phyloP scores from a whole-genome alignment of 2,113 vertebrate species.

The Laticauda colubrina region DNA sequence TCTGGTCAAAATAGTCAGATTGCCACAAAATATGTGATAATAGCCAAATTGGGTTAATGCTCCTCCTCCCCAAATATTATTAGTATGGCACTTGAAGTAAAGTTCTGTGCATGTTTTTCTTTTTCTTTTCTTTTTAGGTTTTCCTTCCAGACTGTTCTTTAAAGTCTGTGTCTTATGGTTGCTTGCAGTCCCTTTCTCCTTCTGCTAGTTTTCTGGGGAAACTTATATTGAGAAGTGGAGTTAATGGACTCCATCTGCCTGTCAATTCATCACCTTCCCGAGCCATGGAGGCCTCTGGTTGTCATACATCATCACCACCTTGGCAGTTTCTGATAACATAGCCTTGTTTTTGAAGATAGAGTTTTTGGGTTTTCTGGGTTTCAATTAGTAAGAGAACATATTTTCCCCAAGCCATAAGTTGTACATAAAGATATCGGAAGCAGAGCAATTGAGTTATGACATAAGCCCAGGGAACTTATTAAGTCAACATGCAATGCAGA shows the following conservation, averaged over 20 bases:
- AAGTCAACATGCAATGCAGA: constrained; percentile 25
- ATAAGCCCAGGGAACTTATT: constrained; percentile 32
- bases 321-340: constrained; percentile 57
- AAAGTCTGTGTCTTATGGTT: constrained; percentile 28
- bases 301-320: constrained; percentile 66
- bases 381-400: constrained; percentile 53
- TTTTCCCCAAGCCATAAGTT: constrained; percentile 50
- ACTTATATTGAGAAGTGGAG: constrained; percentile 67
- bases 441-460: neutral
- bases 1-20: neutral
- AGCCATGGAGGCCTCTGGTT: constrained; percentile 66
- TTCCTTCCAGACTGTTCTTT: constrained; percentile 41
- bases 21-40: neutral
- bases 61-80: neutral
- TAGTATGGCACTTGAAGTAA: neutral
- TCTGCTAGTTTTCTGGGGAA: constrained; percentile 64
- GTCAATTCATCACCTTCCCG: constrained; percentile 74
- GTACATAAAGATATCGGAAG: neutral
- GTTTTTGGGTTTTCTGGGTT: constrained; percentile 46
- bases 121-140: constrained; percentile 39
- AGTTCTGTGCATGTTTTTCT: constrained; percentile 22
- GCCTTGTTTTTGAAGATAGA: constrained; percentile 59
- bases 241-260: constrained; percentile 68
- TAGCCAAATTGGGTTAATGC: constrained; percentile 1
- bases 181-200: constrained; percentile 46